Percentiles rank a stretch among this genome's conserved stretches.
Conservation (phyloP, 2,888 invertebrate species). For the Cyclophora punctaria region DNA sequence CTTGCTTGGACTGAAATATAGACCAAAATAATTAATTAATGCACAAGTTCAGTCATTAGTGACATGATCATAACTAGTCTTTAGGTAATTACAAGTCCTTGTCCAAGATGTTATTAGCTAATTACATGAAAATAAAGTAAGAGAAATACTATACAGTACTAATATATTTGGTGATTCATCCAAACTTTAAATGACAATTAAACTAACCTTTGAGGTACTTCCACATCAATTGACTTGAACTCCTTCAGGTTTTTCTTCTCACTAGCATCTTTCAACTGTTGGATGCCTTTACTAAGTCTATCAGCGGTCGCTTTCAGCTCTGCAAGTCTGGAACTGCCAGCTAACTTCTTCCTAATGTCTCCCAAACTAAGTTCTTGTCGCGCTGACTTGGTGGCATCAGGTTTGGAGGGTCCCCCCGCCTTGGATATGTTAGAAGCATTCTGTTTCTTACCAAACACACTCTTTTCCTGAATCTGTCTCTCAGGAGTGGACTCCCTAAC, state of each 20-base stretch:
- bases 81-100: no score
- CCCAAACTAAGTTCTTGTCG: slow-evolving; percentile 79
- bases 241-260: slow-evolving; percentile 76
- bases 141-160: no score
- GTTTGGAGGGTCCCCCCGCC: slow-evolving; percentile 26
- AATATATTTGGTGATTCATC: background rate
- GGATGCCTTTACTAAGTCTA: slow-evolving; percentile 78
- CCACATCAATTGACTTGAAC: slow-evolving; percentile 84
- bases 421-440: slow-evolving; percentile 43
- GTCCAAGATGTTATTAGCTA: no score
- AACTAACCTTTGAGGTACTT: slow-evolving; percentile 81
- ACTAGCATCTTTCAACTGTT: slow-evolving; percentile 72
- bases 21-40: no score
- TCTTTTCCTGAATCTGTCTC: slow-evolving; percentile 11
- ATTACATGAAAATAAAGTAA: no score
- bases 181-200: background rate
- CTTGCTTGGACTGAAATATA: slow-evolving; percentile 76
- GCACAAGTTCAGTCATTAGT: no score
- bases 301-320: slow-evolving; percentile 81
- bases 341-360: slow-evolving; percentile 80
- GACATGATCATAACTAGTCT: no score
- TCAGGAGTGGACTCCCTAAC: slow-evolving; percentile 4
- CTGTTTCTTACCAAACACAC: slow-evolving; percentile 47
- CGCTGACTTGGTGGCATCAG: slow-evolving; percentile 60
- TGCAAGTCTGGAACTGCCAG: slow-evolving; percentile 79